Evolutionary conservation across 1,140 invertebrate species (phyloP).

Genomic region (Drosophila sproati): DNA sequence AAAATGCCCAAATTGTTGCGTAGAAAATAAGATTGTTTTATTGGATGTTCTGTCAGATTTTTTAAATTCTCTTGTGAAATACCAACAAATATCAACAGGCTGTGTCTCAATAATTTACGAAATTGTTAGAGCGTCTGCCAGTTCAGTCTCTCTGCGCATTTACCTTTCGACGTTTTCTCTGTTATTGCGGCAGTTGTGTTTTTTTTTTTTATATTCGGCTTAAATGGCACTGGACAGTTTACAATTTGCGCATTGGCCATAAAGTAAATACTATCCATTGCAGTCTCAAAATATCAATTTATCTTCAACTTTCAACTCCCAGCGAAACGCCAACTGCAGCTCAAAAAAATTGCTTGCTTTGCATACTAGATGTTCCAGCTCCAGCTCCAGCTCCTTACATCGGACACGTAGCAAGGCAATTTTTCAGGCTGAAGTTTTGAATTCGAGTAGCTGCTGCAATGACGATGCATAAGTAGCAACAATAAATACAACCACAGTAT

Average conservation of each 20-base stretch:
- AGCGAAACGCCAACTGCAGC: conserved; percentile 45
- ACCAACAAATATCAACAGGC: no score
- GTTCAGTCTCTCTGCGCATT: no score
- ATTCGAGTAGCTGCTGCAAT: conserved; percentile 57
- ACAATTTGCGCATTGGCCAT: conserved; percentile 61
- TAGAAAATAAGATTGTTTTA: no score
- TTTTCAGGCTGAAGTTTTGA: conserved; percentile 56
- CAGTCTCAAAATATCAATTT: conserved; percentile 70
- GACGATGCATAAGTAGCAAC: conserved; percentile 79
- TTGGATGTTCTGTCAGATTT: no score
- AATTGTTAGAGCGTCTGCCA: no score
- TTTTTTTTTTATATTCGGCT: conserved; percentile 11
- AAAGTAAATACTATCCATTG: conserved; percentile 52
- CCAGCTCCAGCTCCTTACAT: conserved; percentile 10
- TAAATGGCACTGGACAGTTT: conserved; percentile 64
- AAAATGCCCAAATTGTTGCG: no score
- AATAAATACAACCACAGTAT: conserved; percentile 46
- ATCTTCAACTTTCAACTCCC: conserved; percentile 56
- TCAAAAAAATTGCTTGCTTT: conserved; percentile 64
- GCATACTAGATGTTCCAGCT: conserved; percentile 58
- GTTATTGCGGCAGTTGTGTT: conserved; percentile 7
- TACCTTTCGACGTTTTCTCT: neutral
- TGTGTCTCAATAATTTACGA: no score
- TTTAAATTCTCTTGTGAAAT: no score
- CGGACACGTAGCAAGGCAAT: conserved; percentile 71